A percentile compares a stretch with the other conserved stretches of the same genome.
Conservation (phyloP, 2,113 vertebrate genomes). For the Ammospiza caudacuta region DNA sequence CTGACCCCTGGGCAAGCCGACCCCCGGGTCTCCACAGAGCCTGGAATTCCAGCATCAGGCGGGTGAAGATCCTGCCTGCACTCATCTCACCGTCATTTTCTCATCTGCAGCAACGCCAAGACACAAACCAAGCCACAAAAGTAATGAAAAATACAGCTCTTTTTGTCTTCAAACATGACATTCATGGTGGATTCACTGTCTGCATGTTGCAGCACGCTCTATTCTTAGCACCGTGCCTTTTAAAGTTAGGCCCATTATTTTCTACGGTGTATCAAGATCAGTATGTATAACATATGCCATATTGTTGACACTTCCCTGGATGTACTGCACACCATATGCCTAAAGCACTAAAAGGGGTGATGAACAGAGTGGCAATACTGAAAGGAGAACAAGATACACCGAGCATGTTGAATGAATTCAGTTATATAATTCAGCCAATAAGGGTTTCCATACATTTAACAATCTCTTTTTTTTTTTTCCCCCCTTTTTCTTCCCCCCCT, state of each 20-base stretch:
- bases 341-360: conserved; percentile 70
- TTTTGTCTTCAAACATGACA: conserved; percentile 66
- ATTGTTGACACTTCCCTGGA: conserved; percentile 72
- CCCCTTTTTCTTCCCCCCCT: fast-evolving
- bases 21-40: fast-evolving
- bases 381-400: conserved; percentile 61
- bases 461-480: neutral
- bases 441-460: conserved; percentile 66
- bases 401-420: conserved; percentile 65
- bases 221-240: conserved; percentile 67
- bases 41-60: fast-evolving
- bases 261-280: conserved; percentile 70
- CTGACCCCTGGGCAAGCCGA: fast-evolving
- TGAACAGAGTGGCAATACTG: conserved; percentile 69
- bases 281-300: conserved; percentile 70
- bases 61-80: neutral
- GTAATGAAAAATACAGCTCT: conserved; percentile 58
- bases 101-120: neutral
- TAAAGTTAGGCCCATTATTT: conserved; percentile 70
- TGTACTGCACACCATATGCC: conserved; percentile 70
- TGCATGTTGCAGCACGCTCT: conserved; percentile 52
- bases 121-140: conserved; percentile 17
- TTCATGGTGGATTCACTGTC: conserved; percentile 47
- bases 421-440: conserved; percentile 66
- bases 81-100: neutral